Conservation (phyloP, 2,797 vertebrate genomes). For the Eleutherodactylus coqui region DNA sequence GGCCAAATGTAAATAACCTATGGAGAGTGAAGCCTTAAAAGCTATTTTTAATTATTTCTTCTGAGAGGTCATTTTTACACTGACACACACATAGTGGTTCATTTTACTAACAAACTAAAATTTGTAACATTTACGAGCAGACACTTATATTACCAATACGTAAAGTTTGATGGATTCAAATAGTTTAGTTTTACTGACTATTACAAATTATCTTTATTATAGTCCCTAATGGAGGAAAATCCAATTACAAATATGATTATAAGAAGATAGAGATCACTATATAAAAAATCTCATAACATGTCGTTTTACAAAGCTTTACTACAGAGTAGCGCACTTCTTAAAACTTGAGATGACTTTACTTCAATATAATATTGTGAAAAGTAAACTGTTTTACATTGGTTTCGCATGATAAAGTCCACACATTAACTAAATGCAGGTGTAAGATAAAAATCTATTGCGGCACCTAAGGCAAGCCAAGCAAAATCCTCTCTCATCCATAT, state of each 20-base stretch:
- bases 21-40: constrained; percentile 68
- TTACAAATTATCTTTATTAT: constrained; percentile 45
- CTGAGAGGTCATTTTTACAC: constrained; percentile 27
- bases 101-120: constrained; percentile 26
- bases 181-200: constrained; percentile 26
- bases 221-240: constrained; percentile 36
- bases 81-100: constrained; percentile 2
- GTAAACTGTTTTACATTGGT: neutral
- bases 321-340: neutral
- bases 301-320: constrained; percentile 17
- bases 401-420: neutral
- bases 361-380: neutral
- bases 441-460: neutral
- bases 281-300: constrained; percentile 39
- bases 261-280: constrained; percentile 33
- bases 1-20: constrained; percentile 67
- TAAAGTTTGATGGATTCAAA: constrained; percentile 28
- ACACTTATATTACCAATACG: constrained; percentile 33
- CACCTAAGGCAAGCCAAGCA: neutral
- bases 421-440: neutral
- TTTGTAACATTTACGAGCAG: constrained; percentile 22
- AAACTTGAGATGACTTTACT: neutral
- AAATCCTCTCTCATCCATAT: neutral
- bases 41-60: constrained; percentile 60
- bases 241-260: constrained; percentile 30